Conservation (phyloP, 2,797 vertebrate genomes). For the Cuculus canorus region DNA sequence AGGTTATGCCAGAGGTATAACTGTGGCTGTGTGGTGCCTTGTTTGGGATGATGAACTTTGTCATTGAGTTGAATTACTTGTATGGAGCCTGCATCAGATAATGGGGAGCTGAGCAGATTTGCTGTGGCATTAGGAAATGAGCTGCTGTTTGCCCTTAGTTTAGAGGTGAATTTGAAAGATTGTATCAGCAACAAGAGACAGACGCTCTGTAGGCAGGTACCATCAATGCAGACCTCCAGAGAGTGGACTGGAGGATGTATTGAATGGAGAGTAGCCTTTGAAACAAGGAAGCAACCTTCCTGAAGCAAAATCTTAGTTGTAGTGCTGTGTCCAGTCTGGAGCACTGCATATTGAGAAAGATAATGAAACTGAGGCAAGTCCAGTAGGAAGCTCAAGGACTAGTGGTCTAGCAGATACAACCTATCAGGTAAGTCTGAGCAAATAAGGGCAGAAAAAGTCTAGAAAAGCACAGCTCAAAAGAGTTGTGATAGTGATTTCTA, state of each 20-base stretch:
- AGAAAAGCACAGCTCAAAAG: neutral
- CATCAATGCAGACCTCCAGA: neutral
- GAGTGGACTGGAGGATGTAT: neutral
- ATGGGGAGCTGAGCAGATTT: slow-evolving; percentile 47
- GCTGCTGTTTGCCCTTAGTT: slow-evolving; percentile 39
- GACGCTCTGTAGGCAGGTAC: neutral
- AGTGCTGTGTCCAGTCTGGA: neutral
- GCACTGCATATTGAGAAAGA: neutral
- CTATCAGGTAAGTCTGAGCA: neutral
- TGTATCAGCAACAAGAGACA: slow-evolving; percentile 1
- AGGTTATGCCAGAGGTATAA: neutral
- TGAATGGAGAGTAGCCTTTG: neutral
- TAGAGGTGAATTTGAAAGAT: slow-evolving; percentile 43
- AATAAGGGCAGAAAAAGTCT: neutral
- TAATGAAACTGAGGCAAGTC: neutral
- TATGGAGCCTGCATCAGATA: slow-evolving; percentile 14
- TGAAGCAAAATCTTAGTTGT: neutral
- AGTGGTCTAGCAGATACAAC: neutral
- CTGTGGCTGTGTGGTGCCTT: neutral
- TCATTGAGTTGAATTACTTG: neutral
- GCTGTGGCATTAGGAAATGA: slow-evolving; percentile 43
- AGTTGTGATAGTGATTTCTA: neutral
- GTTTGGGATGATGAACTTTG: slow-evolving; percentile 8
- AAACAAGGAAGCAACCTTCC: neutral
- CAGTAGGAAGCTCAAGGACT: neutral